Conservation (phyloP, 2,113 vertebrate species). For the Picathartes gymnocephalus region DNA sequence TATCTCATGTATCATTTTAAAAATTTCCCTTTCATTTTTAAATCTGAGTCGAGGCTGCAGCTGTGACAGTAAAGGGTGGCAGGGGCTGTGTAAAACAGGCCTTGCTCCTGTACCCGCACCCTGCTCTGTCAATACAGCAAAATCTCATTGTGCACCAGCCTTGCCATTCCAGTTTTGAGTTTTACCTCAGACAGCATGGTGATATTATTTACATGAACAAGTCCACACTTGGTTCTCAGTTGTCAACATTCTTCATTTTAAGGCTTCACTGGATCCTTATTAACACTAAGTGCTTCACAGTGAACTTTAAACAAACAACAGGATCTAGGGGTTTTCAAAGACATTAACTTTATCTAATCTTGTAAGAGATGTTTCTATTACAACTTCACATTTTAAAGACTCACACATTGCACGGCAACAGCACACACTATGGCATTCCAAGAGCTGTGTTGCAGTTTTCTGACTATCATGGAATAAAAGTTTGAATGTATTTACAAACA, state of each 20-base stretch:
- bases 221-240: slow-evolving; percentile 28
- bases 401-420: not conserved
- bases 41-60: not conserved
- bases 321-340: not conserved
- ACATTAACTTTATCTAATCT: slow-evolving; percentile 11
- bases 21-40: not conserved
- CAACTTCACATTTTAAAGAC: not conserved
- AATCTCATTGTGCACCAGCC: slow-evolving; percentile 6
- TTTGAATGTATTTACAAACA: not conserved
- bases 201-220: slow-evolving; percentile 25
- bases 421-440: not conserved
- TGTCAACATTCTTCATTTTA: slow-evolving; percentile 14
- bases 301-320: not conserved
- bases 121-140: slow-evolving; percentile 1
- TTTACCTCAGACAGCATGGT: not conserved
- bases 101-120: not conserved
- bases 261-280: not conserved
- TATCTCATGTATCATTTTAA: not conserved
- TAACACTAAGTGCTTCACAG: not conserved
- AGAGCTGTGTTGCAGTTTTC: not conserved
- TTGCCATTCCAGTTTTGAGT: not conserved
- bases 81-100: not conserved
- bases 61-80: not conserved
- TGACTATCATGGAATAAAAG: not conserved
- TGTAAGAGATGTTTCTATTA: not conserved